Percentiles rank a stretch among this genome's conserved stretches.
Evolutionary conservation across 2,888 invertebrate species (phyloP).

Genomic region (Dolichomitus sp.): DNA sequence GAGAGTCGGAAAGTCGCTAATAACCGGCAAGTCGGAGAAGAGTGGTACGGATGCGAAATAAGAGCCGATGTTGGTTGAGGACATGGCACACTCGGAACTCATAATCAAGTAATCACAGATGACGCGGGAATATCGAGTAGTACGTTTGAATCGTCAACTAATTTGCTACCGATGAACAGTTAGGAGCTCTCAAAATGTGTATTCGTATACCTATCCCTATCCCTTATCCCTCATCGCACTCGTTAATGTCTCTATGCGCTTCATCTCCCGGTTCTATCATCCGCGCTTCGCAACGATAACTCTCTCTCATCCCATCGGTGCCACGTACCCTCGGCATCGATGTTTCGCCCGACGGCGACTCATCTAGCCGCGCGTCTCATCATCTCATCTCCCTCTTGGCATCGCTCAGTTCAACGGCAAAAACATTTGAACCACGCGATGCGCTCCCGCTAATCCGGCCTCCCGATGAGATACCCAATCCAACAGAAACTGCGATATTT

Average conservation of each 20-base stretch:
- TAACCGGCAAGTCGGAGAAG: conserved; percentile 58
- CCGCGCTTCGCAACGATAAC: conserved; percentile 37
- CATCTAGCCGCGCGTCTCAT: conserved; percentile 44
- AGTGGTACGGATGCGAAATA: conserved; percentile 21
- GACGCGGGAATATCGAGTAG: conserved; percentile 78
- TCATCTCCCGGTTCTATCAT: conserved; percentile 13
- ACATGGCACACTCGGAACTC: conserved; percentile 77
- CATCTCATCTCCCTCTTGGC: conserved; percentile 26
- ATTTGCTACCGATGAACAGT: conserved; percentile 62
- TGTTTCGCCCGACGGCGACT: conserved; percentile 43
- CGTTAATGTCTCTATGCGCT: conserved; percentile 46
- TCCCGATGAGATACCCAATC: conserved; percentile 31
- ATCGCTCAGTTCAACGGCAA: conserved; percentile 23
- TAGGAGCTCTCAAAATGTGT: conserved; percentile 53
- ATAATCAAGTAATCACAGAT: conserved; percentile 82
- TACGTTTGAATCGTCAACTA: conserved; percentile 78
- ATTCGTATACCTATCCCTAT: conserved; percentile 33
- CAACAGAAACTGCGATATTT: conserved; percentile 78
- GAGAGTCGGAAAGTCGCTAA: conserved; percentile 72
- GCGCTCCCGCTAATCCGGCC: conserved; percentile 16
- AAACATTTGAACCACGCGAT: conserved; percentile 39
- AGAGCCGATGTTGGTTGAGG: conserved; percentile 55
- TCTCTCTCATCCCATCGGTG: conserved; percentile 19
- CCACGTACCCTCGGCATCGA: conserved; percentile 11
- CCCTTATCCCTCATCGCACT: conserved; percentile 39